Evolutionary conservation across 2,113 vertebrate species (phyloP), one percentile per base, ranked within the genome.

Genomic region (Melanerpes formicivorus): DNA sequence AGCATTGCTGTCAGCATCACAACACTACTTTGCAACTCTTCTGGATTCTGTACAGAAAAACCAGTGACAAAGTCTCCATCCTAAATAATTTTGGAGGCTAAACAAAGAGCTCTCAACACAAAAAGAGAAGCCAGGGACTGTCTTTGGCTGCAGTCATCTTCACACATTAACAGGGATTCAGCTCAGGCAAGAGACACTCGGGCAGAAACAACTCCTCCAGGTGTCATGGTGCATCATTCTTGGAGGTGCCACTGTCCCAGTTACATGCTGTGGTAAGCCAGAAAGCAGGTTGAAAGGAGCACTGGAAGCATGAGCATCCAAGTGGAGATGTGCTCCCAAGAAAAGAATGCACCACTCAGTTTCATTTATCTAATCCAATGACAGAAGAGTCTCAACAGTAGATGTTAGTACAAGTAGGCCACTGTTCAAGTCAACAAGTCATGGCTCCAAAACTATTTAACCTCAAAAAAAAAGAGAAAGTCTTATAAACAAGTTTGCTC

Each of bases 361-460:
- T 75, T 69, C 48, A 54, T 32, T 94, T 1, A 17, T 56, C 22
- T 69, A 46, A 55, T 23, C 58, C 50, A 81, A 54, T 25, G 29
- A 92, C n/a, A 72, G 55, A 80, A 44, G 18, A 40, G 74, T 67
- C 50, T 54, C 58, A 87, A 15, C 56, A 86, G 64, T 32, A 78
- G 92, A 56, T 66, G 34, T 73, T 93, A 76, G 50, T 72, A 80
- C 50, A 77, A 91, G 32, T 10, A 87, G 42, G 26, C 26, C n/a
- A 44, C 37, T 72, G n/a, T 65, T 93, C 66, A 59, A 87, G 72
- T 93, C 83, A 84, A 72, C 76, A 84, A 72, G 32, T 78, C 23
- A 32, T 4, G 6, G 34, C 59, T 94, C 59, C n/a, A 83, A 69
- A 95, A 90, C 59, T 81, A 91, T 62, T 79, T 91, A 93, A 90